Conservation (phyloP, 2,888 invertebrate genomes). For the Lamellibrachia satsuma region DNA sequence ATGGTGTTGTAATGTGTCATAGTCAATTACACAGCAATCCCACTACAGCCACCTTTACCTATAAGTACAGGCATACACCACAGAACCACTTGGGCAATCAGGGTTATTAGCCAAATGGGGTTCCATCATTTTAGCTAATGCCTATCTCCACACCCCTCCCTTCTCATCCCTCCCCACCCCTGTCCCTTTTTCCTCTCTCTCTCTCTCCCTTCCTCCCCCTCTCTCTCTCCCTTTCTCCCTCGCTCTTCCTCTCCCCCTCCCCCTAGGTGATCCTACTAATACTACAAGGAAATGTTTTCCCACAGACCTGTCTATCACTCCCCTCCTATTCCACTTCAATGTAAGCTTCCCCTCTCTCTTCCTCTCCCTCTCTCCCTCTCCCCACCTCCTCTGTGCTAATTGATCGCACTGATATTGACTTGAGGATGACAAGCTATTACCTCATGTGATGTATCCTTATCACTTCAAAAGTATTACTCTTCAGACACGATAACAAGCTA, state of each 20-base stretch:
- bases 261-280: background rate
- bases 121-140: background rate
- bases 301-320: background rate
- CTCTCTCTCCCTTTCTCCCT: conserved; percentile 25
- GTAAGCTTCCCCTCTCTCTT: too few species aligned
- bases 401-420: too few species aligned
- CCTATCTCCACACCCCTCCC: background rate
- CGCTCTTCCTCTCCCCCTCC: background rate
- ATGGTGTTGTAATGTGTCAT: background rate
- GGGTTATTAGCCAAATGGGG: too few species aligned
- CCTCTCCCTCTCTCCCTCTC: conserved; percentile 7
- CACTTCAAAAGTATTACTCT: background rate
- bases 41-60: background rate
- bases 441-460: background rate
- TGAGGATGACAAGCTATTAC: too few species aligned
- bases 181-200: background rate
- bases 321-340: too few species aligned
- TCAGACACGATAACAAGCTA: background rate
- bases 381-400: background rate
- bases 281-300: background rate
- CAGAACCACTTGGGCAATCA: too few species aligned
- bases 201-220: conserved; percentile 24
- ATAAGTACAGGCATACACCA: too few species aligned
- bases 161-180: background rate
- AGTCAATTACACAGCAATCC: background rate